Percentiles rank a stretch among this genome's conserved stretches.
phyloP scores from a whole-genome alignment of 2,113 vertebrate genomes.

The Turnix velox region DNA sequence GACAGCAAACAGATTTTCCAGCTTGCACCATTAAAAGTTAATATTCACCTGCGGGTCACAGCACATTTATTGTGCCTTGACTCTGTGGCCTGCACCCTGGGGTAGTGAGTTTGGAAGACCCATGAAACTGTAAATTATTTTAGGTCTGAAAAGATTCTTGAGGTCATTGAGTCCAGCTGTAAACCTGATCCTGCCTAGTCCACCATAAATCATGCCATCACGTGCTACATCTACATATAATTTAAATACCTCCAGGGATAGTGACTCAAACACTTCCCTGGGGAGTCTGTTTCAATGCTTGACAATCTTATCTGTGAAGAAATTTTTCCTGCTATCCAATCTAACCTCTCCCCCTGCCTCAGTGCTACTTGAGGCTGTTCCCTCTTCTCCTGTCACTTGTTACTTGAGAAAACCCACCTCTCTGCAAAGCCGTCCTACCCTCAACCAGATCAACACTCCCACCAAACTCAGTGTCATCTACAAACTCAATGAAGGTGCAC shows the following conservation, averaged over 20 bases:
- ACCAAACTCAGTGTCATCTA: not conserved
- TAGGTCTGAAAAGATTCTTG: not conserved
- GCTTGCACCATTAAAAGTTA: not conserved
- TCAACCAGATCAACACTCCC: not conserved
- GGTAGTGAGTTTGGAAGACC: not conserved
- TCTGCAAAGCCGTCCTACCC: not conserved
- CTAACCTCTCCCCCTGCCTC: not conserved
- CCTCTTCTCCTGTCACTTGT: not conserved
- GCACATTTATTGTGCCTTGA: not conserved
- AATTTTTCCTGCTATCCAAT: not conserved
- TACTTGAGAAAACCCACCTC: not conserved
- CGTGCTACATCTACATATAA: accelerated
- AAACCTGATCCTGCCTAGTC: not conserved
- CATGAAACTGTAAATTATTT: not conserved
- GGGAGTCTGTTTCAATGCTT: not conserved
- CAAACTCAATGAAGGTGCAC: not conserved
- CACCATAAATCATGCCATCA: not conserved
- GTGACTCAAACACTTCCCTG: not conserved
- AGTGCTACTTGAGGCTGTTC: not conserved
- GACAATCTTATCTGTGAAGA: not conserved
- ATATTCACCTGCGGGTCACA: not conserved
- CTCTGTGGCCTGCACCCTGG: not conserved
- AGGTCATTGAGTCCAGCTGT: not conserved
- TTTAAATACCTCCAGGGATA: not conserved
- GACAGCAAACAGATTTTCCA: not conserved